Evolutionary conservation across 2,797 vertebrate genomes (phyloP).

Genomic region (Hypotaenidia okinawae): DNA sequence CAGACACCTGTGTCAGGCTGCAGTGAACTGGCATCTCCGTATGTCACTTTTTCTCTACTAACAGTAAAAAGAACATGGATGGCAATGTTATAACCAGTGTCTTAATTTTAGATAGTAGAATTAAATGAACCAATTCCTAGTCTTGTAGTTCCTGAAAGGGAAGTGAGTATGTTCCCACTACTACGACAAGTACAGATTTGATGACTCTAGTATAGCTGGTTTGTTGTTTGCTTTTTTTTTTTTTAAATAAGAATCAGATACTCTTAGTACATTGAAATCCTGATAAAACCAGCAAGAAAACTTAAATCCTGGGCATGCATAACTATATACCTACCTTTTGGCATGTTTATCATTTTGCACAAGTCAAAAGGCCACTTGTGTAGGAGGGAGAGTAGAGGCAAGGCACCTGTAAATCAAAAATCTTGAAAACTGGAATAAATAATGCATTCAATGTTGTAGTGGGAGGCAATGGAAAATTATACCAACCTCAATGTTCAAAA

Average conservation of each 20-base stretch:
- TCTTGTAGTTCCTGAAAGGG: background rate
- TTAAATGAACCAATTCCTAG: background rate
- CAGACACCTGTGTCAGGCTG: background rate
- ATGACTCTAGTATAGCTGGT: background rate
- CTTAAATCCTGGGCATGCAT: background rate
- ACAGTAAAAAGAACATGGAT: background rate
- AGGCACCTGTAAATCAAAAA: background rate
- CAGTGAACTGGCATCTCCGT: background rate
- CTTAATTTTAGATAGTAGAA: background rate
- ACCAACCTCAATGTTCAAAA: background rate
- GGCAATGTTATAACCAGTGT: background rate
- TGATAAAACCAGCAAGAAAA: background rate
- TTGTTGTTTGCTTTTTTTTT: too few species aligned
- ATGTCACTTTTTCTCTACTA: background rate
- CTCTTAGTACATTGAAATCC: background rate
- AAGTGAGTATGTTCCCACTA: background rate
- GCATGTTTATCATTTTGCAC: background rate
- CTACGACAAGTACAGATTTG: background rate
- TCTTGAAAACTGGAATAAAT: conserved; percentile 1
- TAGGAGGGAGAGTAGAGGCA: background rate
- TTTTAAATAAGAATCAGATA: background rate
- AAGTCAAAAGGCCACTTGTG: background rate
- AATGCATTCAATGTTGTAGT: background rate
- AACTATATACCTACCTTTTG: background rate
- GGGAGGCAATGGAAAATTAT: background rate